These are phyloP conservation scores for Sorex fumeus DNA, from an alignment of 2,113 vertebrate genomes.

Conservation along the genomic window DNA sequence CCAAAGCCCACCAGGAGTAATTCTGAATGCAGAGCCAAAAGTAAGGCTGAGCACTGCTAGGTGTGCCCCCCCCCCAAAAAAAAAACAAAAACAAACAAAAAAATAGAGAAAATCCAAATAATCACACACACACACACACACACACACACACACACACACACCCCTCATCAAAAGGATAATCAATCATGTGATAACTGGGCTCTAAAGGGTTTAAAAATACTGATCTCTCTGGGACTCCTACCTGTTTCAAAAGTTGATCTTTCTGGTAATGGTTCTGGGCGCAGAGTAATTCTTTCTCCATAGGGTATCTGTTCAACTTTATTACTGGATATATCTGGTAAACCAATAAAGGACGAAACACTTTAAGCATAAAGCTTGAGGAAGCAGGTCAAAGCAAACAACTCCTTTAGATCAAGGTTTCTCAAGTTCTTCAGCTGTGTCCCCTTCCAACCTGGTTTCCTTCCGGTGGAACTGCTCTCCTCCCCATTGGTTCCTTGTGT, in stretches of 20 bases:
- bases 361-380: constrained; percentile 20
- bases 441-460: no score
- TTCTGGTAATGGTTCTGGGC: constrained; percentile 93
- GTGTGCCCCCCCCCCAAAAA: no score
- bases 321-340: constrained; percentile 89
- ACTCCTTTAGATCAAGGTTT: constrained; percentile 19
- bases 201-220: constrained; percentile 49
- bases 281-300: constrained; percentile 96
- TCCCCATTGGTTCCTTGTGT: no score
- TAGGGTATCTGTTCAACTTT: constrained; percentile 97
- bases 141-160: no score
- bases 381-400: constrained; percentile 44
- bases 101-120: neutral
- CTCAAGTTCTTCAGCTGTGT: no score
- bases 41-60: no score
- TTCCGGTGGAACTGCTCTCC: no score
- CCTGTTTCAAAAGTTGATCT: constrained; percentile 96
- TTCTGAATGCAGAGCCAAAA: no score
- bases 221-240: constrained; percentile 79
- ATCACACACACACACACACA: no score
- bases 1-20: no score
- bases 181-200: constrained; percentile 23
- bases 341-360: constrained; percentile 58
- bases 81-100: no score
- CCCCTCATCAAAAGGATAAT: constrained; percentile 31